phyloP scores from a whole-genome alignment of 2,113 vertebrate genomes.

The Erythrocercus mccallii region DNA sequence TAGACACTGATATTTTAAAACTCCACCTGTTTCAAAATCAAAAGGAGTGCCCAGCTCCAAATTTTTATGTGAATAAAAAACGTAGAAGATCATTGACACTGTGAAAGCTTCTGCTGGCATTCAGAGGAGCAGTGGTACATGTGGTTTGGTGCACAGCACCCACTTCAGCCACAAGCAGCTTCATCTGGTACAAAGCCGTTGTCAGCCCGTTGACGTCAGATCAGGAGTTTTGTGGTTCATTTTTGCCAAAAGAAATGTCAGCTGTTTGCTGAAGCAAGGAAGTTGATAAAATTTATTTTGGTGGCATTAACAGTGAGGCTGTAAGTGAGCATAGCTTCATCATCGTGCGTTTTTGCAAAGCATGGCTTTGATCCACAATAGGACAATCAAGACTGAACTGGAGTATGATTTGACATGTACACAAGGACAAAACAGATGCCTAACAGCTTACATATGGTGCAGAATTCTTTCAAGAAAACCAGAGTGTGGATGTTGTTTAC shows the following conservation, averaged over 20 bases:
- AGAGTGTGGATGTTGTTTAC: constrained; percentile 33
- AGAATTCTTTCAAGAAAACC: constrained; percentile 38
- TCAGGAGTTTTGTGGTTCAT: constrained; percentile 5
- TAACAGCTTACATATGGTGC: constrained; percentile 56
- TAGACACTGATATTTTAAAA: neutral
- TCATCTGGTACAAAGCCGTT: neutral
- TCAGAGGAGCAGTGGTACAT: neutral
- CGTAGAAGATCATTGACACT: neutral
- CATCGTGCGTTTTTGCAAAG: neutral
- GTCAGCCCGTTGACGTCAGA: constrained; percentile 42
- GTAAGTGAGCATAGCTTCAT: constrained; percentile 45
- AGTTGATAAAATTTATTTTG: constrained; percentile 39
- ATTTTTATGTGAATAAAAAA: neutral
- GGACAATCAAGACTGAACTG: constrained; percentile 60
- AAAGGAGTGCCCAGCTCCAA: neutral
- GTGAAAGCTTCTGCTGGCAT: neutral
- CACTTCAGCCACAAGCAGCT: neutral
- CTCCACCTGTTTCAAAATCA: neutral
- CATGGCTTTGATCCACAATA: constrained; percentile 44
- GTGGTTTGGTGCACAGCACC: neutral
- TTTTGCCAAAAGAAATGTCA: constrained; percentile 46
- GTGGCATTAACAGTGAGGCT: constrained; percentile 39
- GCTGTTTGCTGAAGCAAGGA: constrained; percentile 27
- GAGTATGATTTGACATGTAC: constrained; percentile 58
- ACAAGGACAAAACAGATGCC: constrained; percentile 60